Conservation (phyloP, 2,797 vertebrate species). For the Pseudotriccus pelzelni region DNA sequence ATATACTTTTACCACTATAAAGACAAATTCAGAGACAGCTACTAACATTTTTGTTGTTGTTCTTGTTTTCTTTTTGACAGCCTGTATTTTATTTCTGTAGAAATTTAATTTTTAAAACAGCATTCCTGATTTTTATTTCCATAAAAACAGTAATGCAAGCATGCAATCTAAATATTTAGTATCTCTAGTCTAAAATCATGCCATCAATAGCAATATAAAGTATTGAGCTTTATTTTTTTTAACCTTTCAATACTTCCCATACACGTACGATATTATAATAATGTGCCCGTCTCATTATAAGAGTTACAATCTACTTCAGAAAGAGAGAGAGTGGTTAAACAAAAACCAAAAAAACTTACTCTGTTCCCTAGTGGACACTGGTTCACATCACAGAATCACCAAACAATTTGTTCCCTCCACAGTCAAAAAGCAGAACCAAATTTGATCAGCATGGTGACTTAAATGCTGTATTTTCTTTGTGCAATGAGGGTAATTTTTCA, state of each 20-base stretch:
- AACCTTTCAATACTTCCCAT: background rate
- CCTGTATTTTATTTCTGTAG: constrained; percentile 57
- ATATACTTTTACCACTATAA: constrained; percentile 89
- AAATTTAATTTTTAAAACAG: constrained; percentile 68
- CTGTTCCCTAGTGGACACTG: constrained; percentile 33
- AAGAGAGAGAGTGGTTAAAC: constrained; percentile 3
- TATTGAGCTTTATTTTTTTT: background rate
- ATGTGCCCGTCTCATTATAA: background rate
- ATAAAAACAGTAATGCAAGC: constrained; percentile 6
- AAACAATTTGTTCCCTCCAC: constrained; percentile 57
- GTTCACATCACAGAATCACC: constrained; percentile 46
- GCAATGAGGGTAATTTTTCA: constrained; percentile 67
- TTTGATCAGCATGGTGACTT: constrained; percentile 63
- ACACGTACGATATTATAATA: background rate
- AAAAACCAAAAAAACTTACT: constrained; percentile 4
- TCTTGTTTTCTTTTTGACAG: constrained; percentile 94
- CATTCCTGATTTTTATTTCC: constrained; percentile 55
- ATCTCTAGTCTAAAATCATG: background rate
- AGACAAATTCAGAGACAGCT: constrained; percentile 78
- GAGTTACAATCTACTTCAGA: background rate
- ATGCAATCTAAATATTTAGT: constrained; percentile 35
- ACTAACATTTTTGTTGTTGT: constrained; percentile 83
- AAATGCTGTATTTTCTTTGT: constrained; percentile 64
- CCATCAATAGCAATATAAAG: background rate
- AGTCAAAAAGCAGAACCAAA: constrained; percentile 65